Evolutionary conservation across 2,888 invertebrate genomes (phyloP).

Genomic region (Trissonchulus sp.): DNA sequence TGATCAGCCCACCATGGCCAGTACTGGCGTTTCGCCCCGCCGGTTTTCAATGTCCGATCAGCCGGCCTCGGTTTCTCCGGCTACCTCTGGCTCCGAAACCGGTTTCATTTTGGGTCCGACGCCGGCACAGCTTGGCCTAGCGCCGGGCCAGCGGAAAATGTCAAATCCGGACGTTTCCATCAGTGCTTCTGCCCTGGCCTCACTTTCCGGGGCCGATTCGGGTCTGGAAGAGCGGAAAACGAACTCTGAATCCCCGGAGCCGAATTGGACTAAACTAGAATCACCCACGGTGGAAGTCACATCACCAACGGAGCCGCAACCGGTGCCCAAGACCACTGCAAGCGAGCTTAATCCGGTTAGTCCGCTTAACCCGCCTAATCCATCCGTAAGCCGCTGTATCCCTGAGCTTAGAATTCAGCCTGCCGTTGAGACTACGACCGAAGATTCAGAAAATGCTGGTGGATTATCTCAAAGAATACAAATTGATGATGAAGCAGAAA

Average conservation of each 20-base stretch:
- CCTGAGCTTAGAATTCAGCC: too few species aligned
- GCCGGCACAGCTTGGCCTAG: slow-evolving; percentile 83
- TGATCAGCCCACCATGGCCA: background rate
- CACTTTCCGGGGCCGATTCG: too few species aligned
- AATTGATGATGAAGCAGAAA: too few species aligned
- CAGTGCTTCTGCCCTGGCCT: too few species aligned
- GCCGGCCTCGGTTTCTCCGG: slow-evolving; percentile 17
- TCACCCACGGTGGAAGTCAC: background rate
- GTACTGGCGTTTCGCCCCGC: too few species aligned
- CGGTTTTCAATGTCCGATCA: slow-evolving; percentile 2
- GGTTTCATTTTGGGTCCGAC: slow-evolving; percentile 78
- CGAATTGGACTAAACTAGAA: background rate
- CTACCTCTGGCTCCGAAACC: background rate
- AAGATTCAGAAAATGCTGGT: background rate
- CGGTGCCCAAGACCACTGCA: background rate
- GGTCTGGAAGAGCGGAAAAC: too few species aligned
- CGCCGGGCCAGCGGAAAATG: slow-evolving; percentile 65
- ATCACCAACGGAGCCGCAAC: background rate
- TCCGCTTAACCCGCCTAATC: background rate
- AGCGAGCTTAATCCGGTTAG: background rate
- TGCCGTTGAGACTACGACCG: background rate
- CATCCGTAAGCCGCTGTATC: background rate
- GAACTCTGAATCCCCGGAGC: background rate
- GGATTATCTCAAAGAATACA: too few species aligned
- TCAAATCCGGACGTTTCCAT: background rate